Conservation (phyloP, 2,888 invertebrate genomes). For the Heteropelma amictum region DNA sequence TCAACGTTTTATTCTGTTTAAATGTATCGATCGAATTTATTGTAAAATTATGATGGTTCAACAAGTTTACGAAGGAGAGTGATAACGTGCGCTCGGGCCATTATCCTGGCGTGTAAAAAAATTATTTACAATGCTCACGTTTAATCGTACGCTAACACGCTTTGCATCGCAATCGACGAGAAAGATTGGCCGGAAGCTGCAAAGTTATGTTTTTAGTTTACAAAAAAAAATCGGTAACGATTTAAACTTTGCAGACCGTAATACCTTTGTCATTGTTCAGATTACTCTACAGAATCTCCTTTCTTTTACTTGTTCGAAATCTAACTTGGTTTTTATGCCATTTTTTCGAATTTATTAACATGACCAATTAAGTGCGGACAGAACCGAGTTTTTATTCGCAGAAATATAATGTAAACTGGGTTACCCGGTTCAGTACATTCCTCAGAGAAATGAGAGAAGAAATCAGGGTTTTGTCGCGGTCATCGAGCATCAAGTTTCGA, state of each 20-base stretch:
- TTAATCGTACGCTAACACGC: neutral
- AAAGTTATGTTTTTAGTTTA: neutral
- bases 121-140: slow-evolving; percentile 19
- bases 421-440: slow-evolving; percentile 60
- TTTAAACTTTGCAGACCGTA: too few species aligned
- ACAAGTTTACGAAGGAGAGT: slow-evolving; percentile 5
- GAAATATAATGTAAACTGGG: slow-evolving; percentile 58
- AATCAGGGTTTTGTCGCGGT: slow-evolving; percentile 59
- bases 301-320: neutral
- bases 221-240: neutral
- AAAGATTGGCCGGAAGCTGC: neutral
- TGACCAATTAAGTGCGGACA: neutral
- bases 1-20: neutral
- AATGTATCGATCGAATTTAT: neutral
- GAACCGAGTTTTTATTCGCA: slow-evolving; percentile 34
- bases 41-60: neutral
- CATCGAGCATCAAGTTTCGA: slow-evolving; percentile 56
- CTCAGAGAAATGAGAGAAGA: slow-evolving; percentile 59
- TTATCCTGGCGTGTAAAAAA: slow-evolving; percentile 36
- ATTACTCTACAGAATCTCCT: neutral
- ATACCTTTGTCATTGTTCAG: neutral
- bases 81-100: slow-evolving; percentile 27
- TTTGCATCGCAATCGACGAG: slow-evolving; percentile 13
- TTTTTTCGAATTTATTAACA: neutral
- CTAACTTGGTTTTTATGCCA: neutral